Percentiles rank a stretch among this genome's conserved stretches.
These are phyloP conservation scores for Camponotus pennsylvanicus DNA, from an alignment of 1,140 invertebrate genomes.

Conservation along the genomic window DNA sequence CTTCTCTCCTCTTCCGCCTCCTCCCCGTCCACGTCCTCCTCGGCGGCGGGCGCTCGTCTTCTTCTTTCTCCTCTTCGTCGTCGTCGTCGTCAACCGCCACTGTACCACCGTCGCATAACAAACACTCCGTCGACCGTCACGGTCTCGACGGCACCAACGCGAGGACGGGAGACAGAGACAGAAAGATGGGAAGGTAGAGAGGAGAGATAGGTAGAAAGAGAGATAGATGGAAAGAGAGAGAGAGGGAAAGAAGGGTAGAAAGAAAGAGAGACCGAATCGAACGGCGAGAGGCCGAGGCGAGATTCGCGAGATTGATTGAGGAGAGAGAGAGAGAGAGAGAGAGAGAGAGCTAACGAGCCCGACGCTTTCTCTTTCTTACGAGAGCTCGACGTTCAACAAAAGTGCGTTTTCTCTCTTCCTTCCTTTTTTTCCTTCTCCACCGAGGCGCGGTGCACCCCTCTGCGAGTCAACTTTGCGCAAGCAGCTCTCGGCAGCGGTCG, in stretches of 20 bases:
- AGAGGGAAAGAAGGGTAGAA: neutral
- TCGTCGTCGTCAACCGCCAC: slow-evolving; percentile 77
- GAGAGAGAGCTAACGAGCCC: slow-evolving; percentile 35
- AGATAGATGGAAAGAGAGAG: slow-evolving; percentile 14
- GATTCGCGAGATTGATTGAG: slow-evolving; percentile 28
- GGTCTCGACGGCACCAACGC: slow-evolving; percentile 58
- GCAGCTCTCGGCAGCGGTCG: slow-evolving; percentile 33
- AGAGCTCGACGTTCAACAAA: neutral
- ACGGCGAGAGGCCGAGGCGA: slow-evolving; percentile 1
- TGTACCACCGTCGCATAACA: slow-evolving; percentile 80
- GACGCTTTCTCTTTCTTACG: slow-evolving; percentile 26
- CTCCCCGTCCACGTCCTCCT: slow-evolving; percentile 62
- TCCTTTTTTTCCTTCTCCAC: neutral
- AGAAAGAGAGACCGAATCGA: neutral
- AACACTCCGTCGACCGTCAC: slow-evolving; percentile 72
- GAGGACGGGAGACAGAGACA: slow-evolving; percentile 17
- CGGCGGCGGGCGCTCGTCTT: slow-evolving; percentile 51
- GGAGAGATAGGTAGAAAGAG: neutral
- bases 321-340: neutral
- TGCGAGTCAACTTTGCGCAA: slow-evolving; percentile 33
- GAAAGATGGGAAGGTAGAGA: slow-evolving; percentile 18
- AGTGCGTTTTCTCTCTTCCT: slow-evolving; percentile 22
- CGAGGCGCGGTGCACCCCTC: too few species aligned
- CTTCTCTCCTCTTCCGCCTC: slow-evolving; percentile 51
- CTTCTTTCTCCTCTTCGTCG: slow-evolving; percentile 55